Evolutionary conservation across 2,797 vertebrate genomes (phyloP).

Genomic region (Amblyopsis hoosieri): DNA sequence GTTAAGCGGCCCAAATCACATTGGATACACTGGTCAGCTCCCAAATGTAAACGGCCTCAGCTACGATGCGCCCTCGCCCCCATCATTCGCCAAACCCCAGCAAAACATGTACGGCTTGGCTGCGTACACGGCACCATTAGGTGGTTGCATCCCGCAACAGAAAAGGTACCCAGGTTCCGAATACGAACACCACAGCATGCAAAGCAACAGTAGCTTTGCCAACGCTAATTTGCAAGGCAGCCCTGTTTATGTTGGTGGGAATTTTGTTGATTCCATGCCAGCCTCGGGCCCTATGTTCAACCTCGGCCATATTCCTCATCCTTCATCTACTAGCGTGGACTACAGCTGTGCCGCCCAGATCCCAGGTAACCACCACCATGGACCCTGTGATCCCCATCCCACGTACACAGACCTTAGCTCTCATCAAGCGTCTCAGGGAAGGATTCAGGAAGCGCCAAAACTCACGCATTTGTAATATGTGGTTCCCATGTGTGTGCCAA

Average conservation of each 20-base stretch:
- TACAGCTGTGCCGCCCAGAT: conserved; percentile 99
- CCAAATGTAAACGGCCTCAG: conserved; percentile 87
- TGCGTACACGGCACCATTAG: conserved; percentile 96
- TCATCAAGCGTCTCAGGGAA: conserved; percentile 99
- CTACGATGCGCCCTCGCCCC: conserved; percentile 96
- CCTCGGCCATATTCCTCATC: conserved; percentile 97
- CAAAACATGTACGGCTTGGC: conserved; percentile 98
- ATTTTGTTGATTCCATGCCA: conserved; percentile 99
- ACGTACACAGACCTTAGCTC: conserved; percentile 99
- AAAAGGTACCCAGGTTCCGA: conserved; percentile 95
- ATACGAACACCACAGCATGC: conserved; percentile 96
- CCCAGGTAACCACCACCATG: conserved; percentile 97
- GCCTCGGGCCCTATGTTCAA: conserved; percentile 99
- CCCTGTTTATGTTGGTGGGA: conserved; percentile 97
- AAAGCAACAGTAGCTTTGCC: conserved; percentile 90
- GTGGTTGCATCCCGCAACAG: conserved; percentile 97
- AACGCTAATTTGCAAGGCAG: conserved; percentile 96
- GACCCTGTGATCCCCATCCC: conserved; percentile 99
- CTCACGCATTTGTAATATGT: conserved; percentile 96
- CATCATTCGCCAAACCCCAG: conserved; percentile 95
- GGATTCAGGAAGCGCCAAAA: conserved; percentile 99
- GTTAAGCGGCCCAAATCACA: conserved; percentile 90
- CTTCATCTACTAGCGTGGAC: conserved; percentile 99
- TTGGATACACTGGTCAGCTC: conserved; percentile 94
- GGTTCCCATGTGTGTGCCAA: conserved; percentile 69